phyloP scores from a whole-genome alignment of 1,140 invertebrate species.

The Drosophila navojoa region DNA sequence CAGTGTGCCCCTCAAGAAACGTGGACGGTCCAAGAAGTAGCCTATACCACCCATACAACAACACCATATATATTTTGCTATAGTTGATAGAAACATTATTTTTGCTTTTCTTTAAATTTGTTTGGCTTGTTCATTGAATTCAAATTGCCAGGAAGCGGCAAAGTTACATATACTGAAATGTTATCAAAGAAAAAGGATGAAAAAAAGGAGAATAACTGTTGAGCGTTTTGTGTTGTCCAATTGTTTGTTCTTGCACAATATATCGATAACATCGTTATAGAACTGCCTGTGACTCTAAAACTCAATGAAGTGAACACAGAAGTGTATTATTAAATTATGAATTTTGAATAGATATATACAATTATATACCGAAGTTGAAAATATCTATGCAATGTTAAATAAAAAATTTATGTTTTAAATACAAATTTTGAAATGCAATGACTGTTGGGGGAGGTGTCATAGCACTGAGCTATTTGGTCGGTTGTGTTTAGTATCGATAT shows the following conservation, averaged over 20 bases:
- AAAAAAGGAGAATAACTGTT: background rate
- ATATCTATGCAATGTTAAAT: conserved; percentile 3
- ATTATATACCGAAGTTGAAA: conserved; percentile 55
- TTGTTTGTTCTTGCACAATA: background rate
- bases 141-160: background rate
- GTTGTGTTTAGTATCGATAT: background rate
- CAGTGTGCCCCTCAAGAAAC: conserved; percentile 54
- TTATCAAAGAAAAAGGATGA: background rate
- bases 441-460: background rate
- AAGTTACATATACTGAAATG: background rate
- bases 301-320: background rate
- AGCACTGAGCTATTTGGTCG: too few relatives aligned
- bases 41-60: background rate
- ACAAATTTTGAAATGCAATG: background rate
- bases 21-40: conserved; percentile 34
- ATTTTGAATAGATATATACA: conserved; percentile 62
- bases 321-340: conserved; percentile 2
- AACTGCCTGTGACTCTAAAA: background rate
- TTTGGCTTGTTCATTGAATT: conserved; percentile 8
- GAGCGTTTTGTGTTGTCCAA: background rate
- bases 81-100: background rate
- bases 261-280: conserved; percentile 5
- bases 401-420: background rate
- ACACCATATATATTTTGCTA: background rate
- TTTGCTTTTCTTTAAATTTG: background rate